phyloP scores from a whole-genome alignment of 2,888 invertebrate genomes.

The Ectobius pallidus region DNA sequence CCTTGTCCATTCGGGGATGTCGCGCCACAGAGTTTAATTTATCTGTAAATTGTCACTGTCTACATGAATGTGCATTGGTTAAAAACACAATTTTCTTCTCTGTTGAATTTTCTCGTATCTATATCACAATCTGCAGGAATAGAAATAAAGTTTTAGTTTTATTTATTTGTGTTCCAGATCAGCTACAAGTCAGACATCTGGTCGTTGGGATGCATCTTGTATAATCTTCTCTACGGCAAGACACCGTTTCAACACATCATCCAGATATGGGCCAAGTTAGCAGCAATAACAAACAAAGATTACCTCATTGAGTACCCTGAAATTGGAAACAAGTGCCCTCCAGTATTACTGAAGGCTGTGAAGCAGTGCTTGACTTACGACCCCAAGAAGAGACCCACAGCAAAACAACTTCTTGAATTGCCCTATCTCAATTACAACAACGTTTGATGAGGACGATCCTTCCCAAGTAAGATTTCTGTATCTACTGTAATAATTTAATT shows the following conservation, averaged over 20 bases:
- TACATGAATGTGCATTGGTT: no score
- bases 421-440: constrained; percentile 50
- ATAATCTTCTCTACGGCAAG: constrained; percentile 85
- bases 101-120: no score
- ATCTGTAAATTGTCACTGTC: no score
- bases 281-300: constrained; percentile 76
- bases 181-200: constrained; percentile 92
- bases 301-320: constrained; percentile 75
- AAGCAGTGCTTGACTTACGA: constrained; percentile 76
- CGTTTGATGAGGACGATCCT: no score
- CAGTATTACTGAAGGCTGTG: constrained; percentile 67
- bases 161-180: no score
- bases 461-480: no score
- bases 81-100: no score
- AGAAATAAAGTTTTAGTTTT: no score
- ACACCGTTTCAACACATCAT: constrained; percentile 90
- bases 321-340: constrained; percentile 58
- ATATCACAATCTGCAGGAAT: no score
- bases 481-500: no score
- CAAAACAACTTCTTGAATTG: constrained; percentile 70
- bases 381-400: constrained; percentile 73
- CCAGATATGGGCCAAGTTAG: constrained; percentile 73
- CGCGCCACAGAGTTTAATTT: no score
- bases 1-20: no score
- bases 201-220: constrained; percentile 97